These are phyloP conservation scores for Musca domestica DNA, from an alignment of 1,140 invertebrate genomes.

Conservation along the genomic window DNA sequence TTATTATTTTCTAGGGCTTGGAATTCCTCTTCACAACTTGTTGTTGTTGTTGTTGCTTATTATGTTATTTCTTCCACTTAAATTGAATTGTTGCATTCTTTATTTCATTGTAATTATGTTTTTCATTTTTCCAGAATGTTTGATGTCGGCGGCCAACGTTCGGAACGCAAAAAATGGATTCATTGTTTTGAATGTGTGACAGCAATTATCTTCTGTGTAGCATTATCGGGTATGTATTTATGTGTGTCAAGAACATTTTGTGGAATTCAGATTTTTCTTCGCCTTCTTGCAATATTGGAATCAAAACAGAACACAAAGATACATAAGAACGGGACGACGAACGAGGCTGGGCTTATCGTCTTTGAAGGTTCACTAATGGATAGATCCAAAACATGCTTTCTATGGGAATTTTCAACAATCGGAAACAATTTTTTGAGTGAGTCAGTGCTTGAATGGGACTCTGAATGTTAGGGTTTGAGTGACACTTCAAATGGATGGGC, in stretches of 20 bases:
- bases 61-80: not conserved
- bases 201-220: slow-evolving; percentile 95
- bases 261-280: not conserved
- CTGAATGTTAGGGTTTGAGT: no score
- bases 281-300: no score
- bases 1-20: not conserved
- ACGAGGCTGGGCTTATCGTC: no score
- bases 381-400: no score
- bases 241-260: slow-evolving; percentile 1
- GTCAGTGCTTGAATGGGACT: no score
- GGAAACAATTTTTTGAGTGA: no score
- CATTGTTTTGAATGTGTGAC: slow-evolving; percentile 96
- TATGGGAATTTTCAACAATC: no score
- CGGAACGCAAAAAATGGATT: slow-evolving; percentile 97
- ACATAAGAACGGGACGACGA: no score
- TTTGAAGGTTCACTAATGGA: no score
- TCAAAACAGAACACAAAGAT: not conserved
- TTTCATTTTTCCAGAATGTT: slow-evolving; percentile 70
- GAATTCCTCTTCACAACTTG: no score
- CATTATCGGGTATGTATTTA: slow-evolving; percentile 72
- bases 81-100: slow-evolving; percentile 5
- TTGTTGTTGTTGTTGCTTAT: not conserved
- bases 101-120: not conserved
- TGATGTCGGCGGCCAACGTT: slow-evolving; percentile 89
- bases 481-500: no score